Conservation (phyloP, 2,113 vertebrate genomes). For the Pterophyllum scalare region DNA sequence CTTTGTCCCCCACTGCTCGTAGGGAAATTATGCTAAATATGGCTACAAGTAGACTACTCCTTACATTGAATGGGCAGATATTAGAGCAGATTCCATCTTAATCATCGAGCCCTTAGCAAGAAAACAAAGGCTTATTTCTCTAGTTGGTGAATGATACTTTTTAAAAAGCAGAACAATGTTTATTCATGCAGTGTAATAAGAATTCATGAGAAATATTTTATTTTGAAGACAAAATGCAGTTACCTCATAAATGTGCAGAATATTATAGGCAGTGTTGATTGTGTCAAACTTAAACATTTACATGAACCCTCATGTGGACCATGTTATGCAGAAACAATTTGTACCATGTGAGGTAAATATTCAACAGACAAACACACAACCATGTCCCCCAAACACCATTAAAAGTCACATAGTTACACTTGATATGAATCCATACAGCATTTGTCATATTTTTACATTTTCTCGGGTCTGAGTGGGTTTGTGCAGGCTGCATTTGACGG, state of each 20-base stretch:
- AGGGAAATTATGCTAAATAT: background rate
- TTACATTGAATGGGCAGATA: background rate
- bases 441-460: background rate
- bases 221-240: background rate
- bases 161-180: background rate
- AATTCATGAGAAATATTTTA: background rate
- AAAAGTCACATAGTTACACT: background rate
- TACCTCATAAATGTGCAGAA: background rate
- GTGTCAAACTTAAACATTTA: background rate
- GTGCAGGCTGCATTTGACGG: background rate
- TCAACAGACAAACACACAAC: background rate
- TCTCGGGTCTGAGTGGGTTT: background rate
- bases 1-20: background rate
- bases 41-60: background rate
- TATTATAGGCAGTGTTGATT: background rate
- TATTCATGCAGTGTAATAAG: background rate
- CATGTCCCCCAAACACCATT: background rate
- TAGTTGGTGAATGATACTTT: background rate
- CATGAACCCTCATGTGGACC: background rate
- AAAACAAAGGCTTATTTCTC: background rate
- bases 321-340: background rate
- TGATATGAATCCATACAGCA: background rate
- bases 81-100: background rate
- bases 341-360: background rate
- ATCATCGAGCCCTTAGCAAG: background rate